phyloP scores from a whole-genome alignment of 1,140 invertebrate species.

The Vanessa tameamea region DNA sequence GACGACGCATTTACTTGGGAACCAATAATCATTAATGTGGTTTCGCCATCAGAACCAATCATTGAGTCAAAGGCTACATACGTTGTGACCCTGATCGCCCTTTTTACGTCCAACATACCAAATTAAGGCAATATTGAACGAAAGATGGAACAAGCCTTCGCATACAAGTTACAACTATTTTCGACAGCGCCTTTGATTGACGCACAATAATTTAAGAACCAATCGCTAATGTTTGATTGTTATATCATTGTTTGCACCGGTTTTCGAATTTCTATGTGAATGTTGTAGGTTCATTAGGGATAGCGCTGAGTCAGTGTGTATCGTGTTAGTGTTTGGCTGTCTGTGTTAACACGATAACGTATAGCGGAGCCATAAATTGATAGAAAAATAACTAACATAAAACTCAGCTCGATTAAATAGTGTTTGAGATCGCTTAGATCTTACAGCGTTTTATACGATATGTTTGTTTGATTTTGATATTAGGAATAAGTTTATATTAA shows the following conservation, averaged over 20 bases:
- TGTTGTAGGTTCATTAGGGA: conserved; percentile 49
- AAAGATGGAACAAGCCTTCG: conserved; percentile 44
- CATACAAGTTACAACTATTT: conserved; percentile 51
- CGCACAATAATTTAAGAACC: conserved; percentile 60
- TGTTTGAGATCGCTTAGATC: too few relatives aligned
- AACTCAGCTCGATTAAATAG: neutral
- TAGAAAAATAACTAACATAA: conserved; percentile 12
- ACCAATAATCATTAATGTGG: conserved; percentile 37
- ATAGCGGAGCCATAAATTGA: conserved; percentile 25
- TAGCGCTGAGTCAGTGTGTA: conserved; percentile 56
- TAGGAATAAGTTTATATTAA: too few relatives aligned
- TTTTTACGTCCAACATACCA: conserved; percentile 60
- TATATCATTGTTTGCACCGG: conserved; percentile 63
- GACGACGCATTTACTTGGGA: conserved; percentile 22
- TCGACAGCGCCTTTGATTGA: conserved; percentile 62
- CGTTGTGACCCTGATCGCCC: conserved; percentile 53
- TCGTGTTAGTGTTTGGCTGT: conserved; percentile 25
- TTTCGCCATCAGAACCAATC: conserved; percentile 45
- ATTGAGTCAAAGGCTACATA: conserved; percentile 40
- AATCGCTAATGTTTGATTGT: conserved; percentile 65
- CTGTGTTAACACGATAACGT: conserved; percentile 48
- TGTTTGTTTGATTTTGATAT: too few relatives aligned
- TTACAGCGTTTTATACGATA: too few relatives aligned
- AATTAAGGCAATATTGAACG: conserved; percentile 75
- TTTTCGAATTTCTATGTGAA: conserved; percentile 49